Evolutionary conservation across 2,797 vertebrate genomes (phyloP), one percentile per base, ranked within the genome.

Genomic region (Cygnus olor): DNA sequence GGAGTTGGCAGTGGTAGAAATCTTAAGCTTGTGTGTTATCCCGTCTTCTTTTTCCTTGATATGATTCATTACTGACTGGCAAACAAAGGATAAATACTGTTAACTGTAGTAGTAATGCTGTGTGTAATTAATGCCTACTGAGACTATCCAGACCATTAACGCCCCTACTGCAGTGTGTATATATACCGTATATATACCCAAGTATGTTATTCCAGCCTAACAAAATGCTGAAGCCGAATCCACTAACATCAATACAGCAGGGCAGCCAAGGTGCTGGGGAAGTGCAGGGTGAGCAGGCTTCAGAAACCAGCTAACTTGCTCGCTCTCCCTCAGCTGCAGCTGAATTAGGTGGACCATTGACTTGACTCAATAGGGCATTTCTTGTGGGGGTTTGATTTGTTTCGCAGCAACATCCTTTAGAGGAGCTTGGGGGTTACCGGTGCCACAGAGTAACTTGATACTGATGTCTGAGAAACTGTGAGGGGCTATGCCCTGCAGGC

Each of bases 321-420:
- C 4, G 32, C 14, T 65, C 28, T 94, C 63, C 40, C 61, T 24
- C 68, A 6, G 72, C 64, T 51, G 86, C 66, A 72, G 81, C 69
- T 60, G 79, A 82, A 91, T 91, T 92, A 94, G 92, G 68, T 54
- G 77, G 80, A 64, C 82, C 60, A 45, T 89, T 96, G 90, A 60
- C 38, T 73, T 88, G 85, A 69, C 65, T 93, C 61, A 78, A 28
- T 15, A 63, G 69, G 57, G 45, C 45, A 69, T 74, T 92, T 76
- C 89, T 92, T 40, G 25, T 4, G 28, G 88, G 74, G 44, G 28
- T 19, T 91, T 78, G 22, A 83, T 83, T 91, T 89, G 64, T 15
- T 74, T 74, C 76, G 36, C 40, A 30, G 20, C 30, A 58, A 42
- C 81, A 42, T 56, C 84, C 53, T 49, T 84, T 34, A 70, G 47